These are phyloP conservation scores for Leptoclinus maculatus DNA, from an alignment of 2,797 vertebrate species.

Conservation along the genomic window DNA sequence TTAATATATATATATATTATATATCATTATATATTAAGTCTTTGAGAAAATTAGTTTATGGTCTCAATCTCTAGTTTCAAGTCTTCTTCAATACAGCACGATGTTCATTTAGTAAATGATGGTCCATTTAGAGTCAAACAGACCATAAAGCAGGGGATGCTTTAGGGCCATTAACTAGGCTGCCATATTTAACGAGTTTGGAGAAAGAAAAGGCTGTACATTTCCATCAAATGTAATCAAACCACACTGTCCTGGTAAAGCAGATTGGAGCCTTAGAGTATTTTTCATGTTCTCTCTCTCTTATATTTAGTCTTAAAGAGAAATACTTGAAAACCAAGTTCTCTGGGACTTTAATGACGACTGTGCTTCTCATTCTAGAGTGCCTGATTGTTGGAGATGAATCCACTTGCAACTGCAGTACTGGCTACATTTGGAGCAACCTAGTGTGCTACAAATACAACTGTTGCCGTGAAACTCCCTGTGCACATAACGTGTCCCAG, in stretches of 20 bases:
- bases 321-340: not conserved
- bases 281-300: not conserved
- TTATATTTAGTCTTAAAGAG: not conserved
- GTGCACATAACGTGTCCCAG: slow-evolving; percentile 56
- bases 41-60: no score
- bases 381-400: slow-evolving; percentile 61
- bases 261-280: not conserved
- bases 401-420: slow-evolving; percentile 67
- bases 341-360: not conserved
- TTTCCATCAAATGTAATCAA: not conserved
- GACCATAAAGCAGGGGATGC: no score
- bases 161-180: no score
- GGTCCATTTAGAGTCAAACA: no score
- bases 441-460: slow-evolving; percentile 48
- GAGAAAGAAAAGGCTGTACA: not conserved
- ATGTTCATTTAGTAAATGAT: no score
- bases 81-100: no score
- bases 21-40: no score
- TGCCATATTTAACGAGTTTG: not conserved
- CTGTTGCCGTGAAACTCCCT: slow-evolving; percentile 65
- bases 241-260: not conserved
- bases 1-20: no score
- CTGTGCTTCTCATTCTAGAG: slow-evolving; percentile 58
- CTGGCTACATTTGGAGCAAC: slow-evolving; percentile 73
- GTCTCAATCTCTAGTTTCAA: no score